Base-by-base conservation (phyloP, 2,888 invertebrate species). In the Protonemura montana region DNA sequence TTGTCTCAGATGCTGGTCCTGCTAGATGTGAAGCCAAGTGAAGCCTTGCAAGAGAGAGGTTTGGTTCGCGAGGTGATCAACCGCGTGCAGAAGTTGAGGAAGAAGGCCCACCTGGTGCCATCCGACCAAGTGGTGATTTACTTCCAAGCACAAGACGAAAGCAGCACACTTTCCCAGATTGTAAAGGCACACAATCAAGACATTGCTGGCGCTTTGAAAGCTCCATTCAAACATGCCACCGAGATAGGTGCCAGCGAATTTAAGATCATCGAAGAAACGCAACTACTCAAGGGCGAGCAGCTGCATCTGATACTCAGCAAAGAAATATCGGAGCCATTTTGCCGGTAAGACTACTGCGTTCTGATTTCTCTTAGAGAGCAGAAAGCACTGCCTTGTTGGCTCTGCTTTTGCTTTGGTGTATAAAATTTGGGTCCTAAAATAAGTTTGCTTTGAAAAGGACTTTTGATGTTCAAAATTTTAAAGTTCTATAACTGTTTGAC, bases 1-100 rank as follows among this genome's bases (percentile, higher is more conserved):
- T 85, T 82, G 85, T 88, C 87, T 29, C 87, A 93, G 92, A 90
- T 98, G 0, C 92, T 99, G 83, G 96, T 99, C 85, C 92, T 99
- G 86, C 92, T 99, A 89, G 97, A 99, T 91, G 94, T 97, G 86
- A 96, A 96, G 0, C 97, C 97, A 0, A 98, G 98, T 91, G 96
- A 97, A 90, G 94, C 95, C 30, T 95, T 99, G 95, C 93, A 97
- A 88, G 97, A 98, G 90, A 99, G 99, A 93, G 99, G 99, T 10
- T 93, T 97, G 29, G 97, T 99, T 0, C 94, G 99, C 87, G 99
- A 99, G 92, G 95, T 99, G 29, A 97, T 98, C 87, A 99, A 99
- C 91, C 94, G 99, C 86, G 94, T 99, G 41, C 99, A 99, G 91
- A 99, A 98, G 91, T 93, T 99, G 16, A 93, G 99, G 87, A 99